phyloP scores from a whole-genome alignment of 2,888 invertebrate species.

The Eueremaeus valkanovi region DNA sequence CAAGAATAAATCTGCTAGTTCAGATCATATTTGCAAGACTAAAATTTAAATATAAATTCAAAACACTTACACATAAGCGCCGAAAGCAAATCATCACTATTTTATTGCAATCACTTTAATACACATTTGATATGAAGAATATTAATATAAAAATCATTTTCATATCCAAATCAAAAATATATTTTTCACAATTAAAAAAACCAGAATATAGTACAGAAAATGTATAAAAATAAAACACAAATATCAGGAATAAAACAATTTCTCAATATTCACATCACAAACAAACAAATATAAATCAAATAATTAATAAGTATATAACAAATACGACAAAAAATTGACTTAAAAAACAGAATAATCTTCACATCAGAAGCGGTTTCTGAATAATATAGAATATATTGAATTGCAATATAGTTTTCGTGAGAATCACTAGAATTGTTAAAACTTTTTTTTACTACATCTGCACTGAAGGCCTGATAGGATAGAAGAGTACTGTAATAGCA shows the following conservation, averaged over 20 bases:
- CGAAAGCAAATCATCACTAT: constrained; percentile 10
- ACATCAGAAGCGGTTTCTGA: background rate
- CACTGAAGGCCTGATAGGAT: too few species aligned
- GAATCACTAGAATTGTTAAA: background rate
- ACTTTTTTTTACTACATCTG: too few species aligned
- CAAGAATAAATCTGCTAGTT: too few species aligned
- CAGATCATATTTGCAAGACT: too few species aligned
- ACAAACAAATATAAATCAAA: background rate
- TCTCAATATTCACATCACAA: background rate
- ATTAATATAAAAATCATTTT: background rate
- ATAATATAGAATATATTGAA: background rate
- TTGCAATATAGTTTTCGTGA: background rate
- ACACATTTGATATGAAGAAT: background rate
- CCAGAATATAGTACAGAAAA: background rate
- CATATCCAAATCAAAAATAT: background rate
- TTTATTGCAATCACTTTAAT: background rate
- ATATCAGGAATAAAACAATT: background rate
- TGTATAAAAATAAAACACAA: background rate
- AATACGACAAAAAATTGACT: background rate
- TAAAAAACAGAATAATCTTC: background rate
- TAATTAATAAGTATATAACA: background rate
- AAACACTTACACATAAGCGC: background rate
- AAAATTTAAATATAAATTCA: background rate
- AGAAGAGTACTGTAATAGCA: too few species aligned
- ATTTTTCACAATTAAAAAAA: background rate